Base-by-base conservation (phyloP, 2,888 invertebrate species). In the Lochmaea crataegi region DNA sequence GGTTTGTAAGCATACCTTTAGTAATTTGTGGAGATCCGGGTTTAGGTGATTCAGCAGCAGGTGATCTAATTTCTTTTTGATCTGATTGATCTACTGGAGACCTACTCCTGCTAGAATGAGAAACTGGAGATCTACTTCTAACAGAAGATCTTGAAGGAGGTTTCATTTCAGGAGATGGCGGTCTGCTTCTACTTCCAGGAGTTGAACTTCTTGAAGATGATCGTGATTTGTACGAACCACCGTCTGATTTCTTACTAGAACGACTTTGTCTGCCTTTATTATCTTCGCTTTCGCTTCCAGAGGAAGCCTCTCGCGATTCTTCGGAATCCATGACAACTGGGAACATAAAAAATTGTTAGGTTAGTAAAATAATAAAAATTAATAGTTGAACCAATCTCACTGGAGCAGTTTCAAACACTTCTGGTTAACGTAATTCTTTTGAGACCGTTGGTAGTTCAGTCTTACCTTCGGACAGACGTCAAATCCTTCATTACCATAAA, bases 281-380 rank as follows among this genome's bases (percentile, higher is more conserved):
- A 70, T 81, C 81, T 48, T 84, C 84, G 74, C 84, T 84, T 69
- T 86, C 86, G 76, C 84, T 85, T 68, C 83, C 84, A 38, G 85
- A 84, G 68, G 85, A 85, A 64, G 81, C 89, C 87, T 90, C 90
- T 80, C 88, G 87, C 77, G 90, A 91, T 84, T 90, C 90, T 85
- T 90, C 90, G 22, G 90, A 90, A 85, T 91, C 91, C 90, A 91
- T 90, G 61, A 68, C 71, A 80, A 76, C 81, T 80, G 79, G 76
- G 76, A 78, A 81, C 67, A 79, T 71, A 68, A 72, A 69, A 75
- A 51, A 70, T 68, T 42, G 75, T 67, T 48, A 75, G 45, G 65
- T 45, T 72, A 58, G 48, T 38, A 22, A 4, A 41, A 16, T 53
- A 64, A 38, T 38, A 53, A 72, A 58, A 60, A n/a, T 65, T 51